Conservation (phyloP, 2,888 invertebrate species). For the Protophormia terraenovae region DNA sequence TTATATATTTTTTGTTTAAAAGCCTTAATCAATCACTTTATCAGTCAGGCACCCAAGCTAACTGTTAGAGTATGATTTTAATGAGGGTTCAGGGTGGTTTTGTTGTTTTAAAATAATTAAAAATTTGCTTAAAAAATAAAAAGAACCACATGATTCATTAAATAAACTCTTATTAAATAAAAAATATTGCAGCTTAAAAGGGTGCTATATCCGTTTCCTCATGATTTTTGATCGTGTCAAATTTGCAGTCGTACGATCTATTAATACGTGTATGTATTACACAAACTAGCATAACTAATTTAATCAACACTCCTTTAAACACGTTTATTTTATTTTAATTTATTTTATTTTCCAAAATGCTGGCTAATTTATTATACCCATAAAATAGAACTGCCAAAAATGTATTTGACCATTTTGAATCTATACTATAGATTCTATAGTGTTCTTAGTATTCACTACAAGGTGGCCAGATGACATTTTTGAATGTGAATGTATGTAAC, state of each 20-base stretch:
- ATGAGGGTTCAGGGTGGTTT: conserved; percentile 11
- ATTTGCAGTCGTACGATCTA: background rate
- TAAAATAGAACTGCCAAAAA: background rate
- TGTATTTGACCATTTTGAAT: background rate
- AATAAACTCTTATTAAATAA: background rate
- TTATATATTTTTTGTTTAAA: background rate
- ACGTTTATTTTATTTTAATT: conserved; percentile 40
- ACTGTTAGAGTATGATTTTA: background rate
- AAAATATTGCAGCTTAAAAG: background rate
- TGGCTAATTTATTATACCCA: conserved; percentile 7
- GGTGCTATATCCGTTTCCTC: conserved; percentile 59
- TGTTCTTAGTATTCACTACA: too few species aligned
- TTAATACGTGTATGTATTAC: background rate
- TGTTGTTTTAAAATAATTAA: conserved; percentile 23
- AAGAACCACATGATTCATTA: conserved; percentile 1
- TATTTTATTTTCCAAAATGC: background rate
- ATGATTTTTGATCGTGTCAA: conserved; percentile 9
- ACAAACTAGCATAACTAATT: conserved; percentile 32
- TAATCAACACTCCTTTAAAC: conserved; percentile 44
- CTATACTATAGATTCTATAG: background rate
- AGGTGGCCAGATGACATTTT: background rate
- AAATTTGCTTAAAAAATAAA: conserved; percentile 17
- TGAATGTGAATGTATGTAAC: background rate
- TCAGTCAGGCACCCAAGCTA: conserved; percentile 40
- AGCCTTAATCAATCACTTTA: conserved; percentile 58